These are phyloP conservation scores for Megalops atlanticus DNA, from an alignment of 2,113 vertebrate species.

Conservation along the genomic window DNA sequence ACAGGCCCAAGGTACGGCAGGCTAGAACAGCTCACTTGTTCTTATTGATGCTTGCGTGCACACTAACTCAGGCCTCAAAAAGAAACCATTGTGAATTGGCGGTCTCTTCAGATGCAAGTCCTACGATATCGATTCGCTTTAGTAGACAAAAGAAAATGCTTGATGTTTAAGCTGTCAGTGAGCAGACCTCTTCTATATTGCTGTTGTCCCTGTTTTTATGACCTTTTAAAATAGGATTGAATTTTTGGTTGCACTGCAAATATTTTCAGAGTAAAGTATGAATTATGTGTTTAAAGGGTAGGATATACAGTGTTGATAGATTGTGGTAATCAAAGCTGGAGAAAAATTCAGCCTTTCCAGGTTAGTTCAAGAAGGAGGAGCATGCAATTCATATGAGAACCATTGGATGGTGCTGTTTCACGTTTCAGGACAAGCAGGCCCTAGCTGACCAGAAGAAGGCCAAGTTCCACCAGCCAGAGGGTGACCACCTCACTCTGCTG, in stretches of 20 bases:
- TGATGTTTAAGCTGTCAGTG: too few relatives aligned
- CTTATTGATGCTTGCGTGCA: too few relatives aligned
- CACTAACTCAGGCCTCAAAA: too few relatives aligned
- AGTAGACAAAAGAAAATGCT: too few relatives aligned
- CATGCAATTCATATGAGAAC: not conserved
- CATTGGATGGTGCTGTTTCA: not conserved
- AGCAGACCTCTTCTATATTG: too few relatives aligned
- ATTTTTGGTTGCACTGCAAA: not conserved
- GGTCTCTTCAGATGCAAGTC: too few relatives aligned
- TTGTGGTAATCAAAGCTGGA: too few relatives aligned
- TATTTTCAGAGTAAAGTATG: not conserved
- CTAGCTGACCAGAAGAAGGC: slow-evolving; percentile 98
- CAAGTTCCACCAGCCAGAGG: slow-evolving; percentile 97
- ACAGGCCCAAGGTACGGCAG: slow-evolving; percentile 87
- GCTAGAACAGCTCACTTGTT: not conserved
- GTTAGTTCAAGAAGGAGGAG: not conserved
- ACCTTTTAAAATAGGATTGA: not conserved
- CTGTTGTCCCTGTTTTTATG: too few relatives aligned
- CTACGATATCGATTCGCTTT: too few relatives aligned
- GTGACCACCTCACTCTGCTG: slow-evolving; percentile 93
- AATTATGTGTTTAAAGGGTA: not conserved
- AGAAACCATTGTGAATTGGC: too few relatives aligned
- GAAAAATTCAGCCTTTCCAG: not conserved
- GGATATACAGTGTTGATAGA: not conserved
- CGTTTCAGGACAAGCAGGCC: slow-evolving; percentile 90